These are phyloP conservation scores for Mormyrus iriodes DNA, from an alignment of 2,113 vertebrate genomes.

Conservation along the genomic window DNA sequence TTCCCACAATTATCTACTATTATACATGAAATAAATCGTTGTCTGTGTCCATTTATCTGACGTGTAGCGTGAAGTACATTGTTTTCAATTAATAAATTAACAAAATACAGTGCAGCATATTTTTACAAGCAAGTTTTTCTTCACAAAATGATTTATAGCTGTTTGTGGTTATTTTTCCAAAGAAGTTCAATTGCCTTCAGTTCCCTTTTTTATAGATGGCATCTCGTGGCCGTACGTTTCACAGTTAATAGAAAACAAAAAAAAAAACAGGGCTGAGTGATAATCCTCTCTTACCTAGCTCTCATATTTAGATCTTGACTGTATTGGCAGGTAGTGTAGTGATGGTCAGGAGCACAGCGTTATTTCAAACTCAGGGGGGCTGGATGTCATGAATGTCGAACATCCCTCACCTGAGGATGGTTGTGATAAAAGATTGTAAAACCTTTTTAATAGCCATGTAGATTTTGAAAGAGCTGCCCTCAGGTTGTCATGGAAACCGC, in stretches of 20 bases:
- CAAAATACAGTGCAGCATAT: not conserved
- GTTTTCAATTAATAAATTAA: not conserved
- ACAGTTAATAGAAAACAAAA: conserved; percentile 35
- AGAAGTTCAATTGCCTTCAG: conserved; percentile 24
- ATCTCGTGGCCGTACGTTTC: conserved; percentile 29
- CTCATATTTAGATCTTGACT: not conserved
- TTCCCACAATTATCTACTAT: not conserved
- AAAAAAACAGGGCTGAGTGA: not conserved
- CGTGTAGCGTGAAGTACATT: not conserved
- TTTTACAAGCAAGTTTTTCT: not conserved
- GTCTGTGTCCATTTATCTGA: not conserved
- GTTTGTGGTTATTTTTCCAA: not conserved
- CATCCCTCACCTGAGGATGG: not conserved
- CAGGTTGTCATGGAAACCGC: not conserved
- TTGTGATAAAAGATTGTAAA: too few species aligned
- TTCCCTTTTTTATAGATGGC: conserved; percentile 30
- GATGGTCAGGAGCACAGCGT: not conserved
- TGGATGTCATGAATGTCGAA: not conserved
- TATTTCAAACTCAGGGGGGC: not conserved
- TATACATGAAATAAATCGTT: not conserved
- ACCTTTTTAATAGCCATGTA: not conserved
- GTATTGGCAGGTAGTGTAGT: not conserved
- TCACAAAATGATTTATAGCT: not conserved
- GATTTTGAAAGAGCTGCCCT: not conserved
- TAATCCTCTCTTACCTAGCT: conserved; percentile 33